Conservation (phyloP, 2,797 vertebrate species). For the Arctocebus calabarensis region DNA sequence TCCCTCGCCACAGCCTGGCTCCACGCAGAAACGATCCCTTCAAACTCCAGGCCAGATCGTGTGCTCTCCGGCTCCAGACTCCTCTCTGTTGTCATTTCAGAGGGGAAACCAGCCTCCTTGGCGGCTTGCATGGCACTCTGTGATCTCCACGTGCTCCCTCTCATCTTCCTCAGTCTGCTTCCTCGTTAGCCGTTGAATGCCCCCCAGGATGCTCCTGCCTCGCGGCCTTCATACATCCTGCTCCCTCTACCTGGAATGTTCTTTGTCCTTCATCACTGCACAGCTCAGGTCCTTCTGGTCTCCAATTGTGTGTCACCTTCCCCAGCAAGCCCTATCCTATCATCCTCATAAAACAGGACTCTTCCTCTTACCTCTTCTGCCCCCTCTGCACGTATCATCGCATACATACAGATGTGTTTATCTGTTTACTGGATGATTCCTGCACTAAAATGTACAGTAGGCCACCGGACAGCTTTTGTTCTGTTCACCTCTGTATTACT, state of each 20-base stretch:
- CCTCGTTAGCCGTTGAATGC: neutral
- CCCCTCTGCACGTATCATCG: neutral
- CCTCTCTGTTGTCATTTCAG: neutral
- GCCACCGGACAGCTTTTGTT: neutral
- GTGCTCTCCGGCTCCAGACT: neutral
- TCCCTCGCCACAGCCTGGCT: slow-evolving; percentile 32
- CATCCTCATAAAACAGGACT: neutral
- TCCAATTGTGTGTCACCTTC: neutral
- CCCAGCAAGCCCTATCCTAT: neutral
- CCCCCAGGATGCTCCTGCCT: neutral
- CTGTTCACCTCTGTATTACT: neutral
- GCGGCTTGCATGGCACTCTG: neutral
- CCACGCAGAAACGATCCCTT: neutral
- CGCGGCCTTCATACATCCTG: neutral
- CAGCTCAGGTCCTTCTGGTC: neutral
- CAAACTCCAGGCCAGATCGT: neutral
- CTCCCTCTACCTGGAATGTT: neutral
- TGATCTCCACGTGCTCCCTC: neutral
- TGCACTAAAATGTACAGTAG: neutral
- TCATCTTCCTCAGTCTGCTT: neutral
- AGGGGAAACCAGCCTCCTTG: neutral
- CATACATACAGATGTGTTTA: neutral
- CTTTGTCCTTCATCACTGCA: neutral
- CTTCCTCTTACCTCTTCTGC: neutral
- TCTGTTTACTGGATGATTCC: neutral